Evolutionary conservation across 2,113 vertebrate genomes (phyloP).

Genomic region (Vidua chalybeata): DNA sequence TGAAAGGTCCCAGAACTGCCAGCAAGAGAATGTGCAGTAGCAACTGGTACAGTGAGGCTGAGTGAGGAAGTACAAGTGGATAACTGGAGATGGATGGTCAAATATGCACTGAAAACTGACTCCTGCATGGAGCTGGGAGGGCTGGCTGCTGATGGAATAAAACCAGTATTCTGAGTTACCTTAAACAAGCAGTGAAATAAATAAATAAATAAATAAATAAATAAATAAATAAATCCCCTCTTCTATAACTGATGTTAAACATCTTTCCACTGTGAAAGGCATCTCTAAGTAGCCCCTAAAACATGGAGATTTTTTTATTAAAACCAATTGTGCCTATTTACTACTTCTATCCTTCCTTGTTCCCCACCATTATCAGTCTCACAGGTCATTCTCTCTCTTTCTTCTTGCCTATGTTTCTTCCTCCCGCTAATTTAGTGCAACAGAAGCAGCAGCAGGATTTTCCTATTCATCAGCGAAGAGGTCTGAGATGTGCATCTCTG

Average conservation of each 20-base stretch:
- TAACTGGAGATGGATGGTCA: not conserved
- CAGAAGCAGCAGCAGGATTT: not conserved
- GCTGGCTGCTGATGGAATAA: not conserved
- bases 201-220: not conserved
- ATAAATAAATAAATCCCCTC: not conserved
- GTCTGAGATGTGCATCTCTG: not conserved
- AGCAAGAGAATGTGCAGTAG: not conserved
- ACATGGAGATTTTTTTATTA: not conserved
- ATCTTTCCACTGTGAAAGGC: not conserved
- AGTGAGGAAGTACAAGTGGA: not conserved
- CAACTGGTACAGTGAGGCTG: fast-evolving
- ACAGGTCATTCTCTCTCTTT: not conserved
- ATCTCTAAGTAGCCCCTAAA: not conserved
- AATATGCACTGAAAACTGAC: not conserved
- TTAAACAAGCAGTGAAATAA: not conserved
- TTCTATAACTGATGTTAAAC: not conserved
- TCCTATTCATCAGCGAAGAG: not conserved
- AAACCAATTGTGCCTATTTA: not conserved
- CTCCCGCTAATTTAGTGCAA: not conserved
- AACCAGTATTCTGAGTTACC: not conserved
- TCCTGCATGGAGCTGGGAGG: not conserved
- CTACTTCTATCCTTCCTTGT: not conserved
- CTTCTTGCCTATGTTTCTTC: not conserved
- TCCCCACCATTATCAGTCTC: not conserved
- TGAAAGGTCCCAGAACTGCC: not conserved